phyloP scores from a whole-genome alignment of 1,140 invertebrate species.

The Orussus abietinus region DNA sequence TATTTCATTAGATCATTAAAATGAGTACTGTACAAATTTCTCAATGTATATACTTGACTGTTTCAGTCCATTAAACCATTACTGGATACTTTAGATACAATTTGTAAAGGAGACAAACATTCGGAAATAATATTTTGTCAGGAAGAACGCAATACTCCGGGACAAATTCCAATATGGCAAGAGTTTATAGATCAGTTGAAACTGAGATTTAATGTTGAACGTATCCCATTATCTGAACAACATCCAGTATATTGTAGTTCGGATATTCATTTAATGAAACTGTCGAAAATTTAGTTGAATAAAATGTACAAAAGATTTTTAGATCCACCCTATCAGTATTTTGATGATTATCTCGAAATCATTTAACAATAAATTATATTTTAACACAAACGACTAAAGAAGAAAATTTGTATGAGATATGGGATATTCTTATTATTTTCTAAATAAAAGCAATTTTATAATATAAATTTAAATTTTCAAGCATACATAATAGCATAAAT shows the following conservation, averaged over 20 bases:
- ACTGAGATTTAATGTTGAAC: slow-evolving; percentile 49
- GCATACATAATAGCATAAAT: too few species aligned
- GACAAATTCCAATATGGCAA: slow-evolving; percentile 56
- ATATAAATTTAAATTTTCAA: too few species aligned
- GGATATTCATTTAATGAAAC: slow-evolving; percentile 57
- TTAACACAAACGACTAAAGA: too few species aligned
- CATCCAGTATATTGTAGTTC: slow-evolving; percentile 55
- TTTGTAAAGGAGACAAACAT: slow-evolving; percentile 45
- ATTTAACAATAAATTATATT: too few species aligned
- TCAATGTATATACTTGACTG: too few species aligned
- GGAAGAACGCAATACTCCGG: slow-evolving; percentile 57
- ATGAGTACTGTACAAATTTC: slow-evolving; percentile 3
- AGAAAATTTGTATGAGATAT: too few species aligned
- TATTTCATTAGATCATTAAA: background rate
- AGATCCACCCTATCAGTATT: too few species aligned
- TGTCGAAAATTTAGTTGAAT: slow-evolving; percentile 50
- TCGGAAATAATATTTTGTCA: slow-evolving; percentile 54
- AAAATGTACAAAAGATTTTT: too few species aligned
- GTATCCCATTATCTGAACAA: slow-evolving; percentile 54
- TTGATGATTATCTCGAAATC: too few species aligned
- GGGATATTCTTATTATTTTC: too few species aligned
- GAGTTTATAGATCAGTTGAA: slow-evolving; percentile 51
- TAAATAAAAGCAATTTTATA: too few species aligned
- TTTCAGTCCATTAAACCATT: slow-evolving; percentile 59
- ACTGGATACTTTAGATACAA: slow-evolving; percentile 52